phyloP scores from a whole-genome alignment of 2,797 vertebrate genomes.

The Leuciscus waleckii region DNA sequence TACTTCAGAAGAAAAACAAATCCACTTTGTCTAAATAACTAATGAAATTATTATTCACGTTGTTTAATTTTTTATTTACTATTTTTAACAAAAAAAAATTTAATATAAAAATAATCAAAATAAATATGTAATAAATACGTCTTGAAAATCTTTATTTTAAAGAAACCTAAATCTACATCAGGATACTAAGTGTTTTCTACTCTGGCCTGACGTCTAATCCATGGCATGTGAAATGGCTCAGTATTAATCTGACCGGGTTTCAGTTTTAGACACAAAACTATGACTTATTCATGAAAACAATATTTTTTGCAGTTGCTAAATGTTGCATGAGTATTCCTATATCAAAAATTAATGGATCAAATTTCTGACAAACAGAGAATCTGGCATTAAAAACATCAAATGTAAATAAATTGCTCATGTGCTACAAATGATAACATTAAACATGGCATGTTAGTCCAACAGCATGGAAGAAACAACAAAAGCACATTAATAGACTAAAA shows the following conservation, averaged over 20 bases:
- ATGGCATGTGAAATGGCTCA: conserved; percentile 73
- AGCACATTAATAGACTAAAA: no score
- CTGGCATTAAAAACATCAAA: neutral
- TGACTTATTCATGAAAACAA: conserved; percentile 11
- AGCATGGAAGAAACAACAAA: neutral
- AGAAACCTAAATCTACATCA: conserved; percentile 1
- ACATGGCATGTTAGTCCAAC: neutral
- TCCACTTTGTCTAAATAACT: neutral
- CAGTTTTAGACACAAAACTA: neutral
- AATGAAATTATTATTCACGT: neutral
- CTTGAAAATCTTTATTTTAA: neutral
- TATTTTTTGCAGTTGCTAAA: conserved; percentile 2
- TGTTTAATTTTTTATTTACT: neutral
- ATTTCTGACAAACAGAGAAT: conserved; percentile 1
- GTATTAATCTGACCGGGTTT: conserved; percentile 47
- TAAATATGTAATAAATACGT: neutral
- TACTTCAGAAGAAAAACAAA: neutral
- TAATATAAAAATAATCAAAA: neutral
- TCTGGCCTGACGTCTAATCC: conserved; percentile 48
- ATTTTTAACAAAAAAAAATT: neutral
- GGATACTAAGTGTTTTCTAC: neutral
- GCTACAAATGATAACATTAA: neutral
- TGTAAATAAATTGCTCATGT: neutral
- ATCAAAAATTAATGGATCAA: neutral
- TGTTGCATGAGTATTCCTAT: neutral